These are phyloP conservation scores for Peromyscus californicus DNA, from an alignment of 2,113 vertebrate species.

Conservation along the genomic window DNA sequence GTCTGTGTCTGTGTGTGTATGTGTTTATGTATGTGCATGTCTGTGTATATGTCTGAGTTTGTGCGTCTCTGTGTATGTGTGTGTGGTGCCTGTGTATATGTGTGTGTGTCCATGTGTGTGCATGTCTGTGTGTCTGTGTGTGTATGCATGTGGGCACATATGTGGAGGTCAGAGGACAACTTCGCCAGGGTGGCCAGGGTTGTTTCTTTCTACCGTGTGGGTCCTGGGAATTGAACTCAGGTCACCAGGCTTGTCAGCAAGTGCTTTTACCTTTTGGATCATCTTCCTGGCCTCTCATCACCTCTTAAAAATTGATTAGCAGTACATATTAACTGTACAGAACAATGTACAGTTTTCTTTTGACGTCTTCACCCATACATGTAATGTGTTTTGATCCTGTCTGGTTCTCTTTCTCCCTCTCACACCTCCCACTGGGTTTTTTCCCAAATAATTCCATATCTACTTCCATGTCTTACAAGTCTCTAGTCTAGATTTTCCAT, in stretches of 20 bases:
- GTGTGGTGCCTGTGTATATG: not conserved
- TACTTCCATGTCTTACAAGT: not conserved
- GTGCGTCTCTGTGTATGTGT: not conserved
- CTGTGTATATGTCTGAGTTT: not conserved
- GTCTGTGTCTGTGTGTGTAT: not conserved
- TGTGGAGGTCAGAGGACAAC: not conserved
- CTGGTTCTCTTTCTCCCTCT: too few relatives aligned
- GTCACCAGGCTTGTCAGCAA: not conserved
- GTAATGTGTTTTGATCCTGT: not conserved
- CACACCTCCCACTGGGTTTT: not conserved
- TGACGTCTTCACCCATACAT: not conserved
- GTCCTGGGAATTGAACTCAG: not conserved
- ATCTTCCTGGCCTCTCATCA: not conserved
- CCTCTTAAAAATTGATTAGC: not conserved
- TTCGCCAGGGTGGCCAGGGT: not conserved
- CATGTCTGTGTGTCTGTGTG: too few relatives aligned
- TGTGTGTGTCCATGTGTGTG: not conserved
- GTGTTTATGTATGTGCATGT: not conserved
- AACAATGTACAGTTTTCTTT: not conserved
- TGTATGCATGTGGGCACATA: not conserved
- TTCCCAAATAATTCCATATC: not conserved
- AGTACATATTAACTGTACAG: not conserved
- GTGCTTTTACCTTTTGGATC: not conserved
- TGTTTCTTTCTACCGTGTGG: not conserved
- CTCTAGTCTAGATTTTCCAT: not conserved